Percentiles rank a stretch among this genome's conserved stretches.
These are phyloP conservation scores for Parazoanthus atlanticus DNA, from an alignment of 92 coral and sea anemone genomes.

Conservation along the genomic window DNA sequence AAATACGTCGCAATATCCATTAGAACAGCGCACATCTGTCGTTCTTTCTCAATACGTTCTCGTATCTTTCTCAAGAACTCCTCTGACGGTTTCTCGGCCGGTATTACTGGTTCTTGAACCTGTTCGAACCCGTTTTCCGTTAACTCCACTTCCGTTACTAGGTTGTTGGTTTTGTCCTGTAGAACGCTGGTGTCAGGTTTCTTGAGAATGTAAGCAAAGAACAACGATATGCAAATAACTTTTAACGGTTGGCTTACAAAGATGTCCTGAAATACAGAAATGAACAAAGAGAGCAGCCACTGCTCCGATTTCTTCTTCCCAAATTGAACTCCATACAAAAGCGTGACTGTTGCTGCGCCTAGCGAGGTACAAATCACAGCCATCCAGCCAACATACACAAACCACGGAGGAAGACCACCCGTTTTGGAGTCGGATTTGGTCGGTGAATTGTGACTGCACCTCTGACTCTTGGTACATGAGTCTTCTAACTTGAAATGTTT, in stretches of 20 bases:
- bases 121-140: not conserved
- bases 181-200: conserved; percentile 57
- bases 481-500: not conserved
- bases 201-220: conserved; percentile 79
- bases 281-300: conserved; percentile 90
- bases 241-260: conserved; percentile 91
- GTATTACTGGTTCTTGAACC: conserved; percentile 44
- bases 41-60: conserved; percentile 73
- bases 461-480: conserved; percentile 15
- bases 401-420: conserved; percentile 87
- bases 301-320: conserved; percentile 81
- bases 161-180: conserved; percentile 21
- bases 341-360: conserved; percentile 72
- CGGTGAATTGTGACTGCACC: not conserved
- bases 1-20: conserved; percentile 71
- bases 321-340: conserved; percentile 84
- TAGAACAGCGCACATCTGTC: conserved; percentile 74
- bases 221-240: conserved; percentile 73
- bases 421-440: not conserved
- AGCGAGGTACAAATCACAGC: conserved; percentile 68
- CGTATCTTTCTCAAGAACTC: conserved; percentile 74
- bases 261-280: conserved; percentile 89
- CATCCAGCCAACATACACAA: conserved; percentile 82
- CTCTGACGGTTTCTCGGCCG: conserved; percentile 67
- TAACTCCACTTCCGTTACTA: conserved; percentile 31